A percentile compares a stretch with the other conserved stretches of the same genome.
Conservation (phyloP, 1,140 invertebrate genomes). For the Drosophila gunungcola region DNA sequence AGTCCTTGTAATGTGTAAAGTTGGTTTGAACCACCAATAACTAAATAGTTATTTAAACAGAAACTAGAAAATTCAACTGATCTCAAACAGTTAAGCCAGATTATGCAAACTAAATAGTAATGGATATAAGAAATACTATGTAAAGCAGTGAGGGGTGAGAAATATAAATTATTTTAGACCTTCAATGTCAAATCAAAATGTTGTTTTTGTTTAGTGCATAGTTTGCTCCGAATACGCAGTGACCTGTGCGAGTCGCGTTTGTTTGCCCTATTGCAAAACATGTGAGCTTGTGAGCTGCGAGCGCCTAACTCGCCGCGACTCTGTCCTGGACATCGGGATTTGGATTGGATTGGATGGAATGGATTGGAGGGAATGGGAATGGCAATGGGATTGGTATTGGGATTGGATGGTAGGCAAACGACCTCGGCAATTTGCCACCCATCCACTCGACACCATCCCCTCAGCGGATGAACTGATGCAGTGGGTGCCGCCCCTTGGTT, state of each 20-base stretch:
- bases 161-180: no score
- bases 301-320: constrained; percentile 54
- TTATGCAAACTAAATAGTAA: no score
- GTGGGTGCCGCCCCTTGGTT: constrained; percentile 14
- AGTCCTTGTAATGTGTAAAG: no score
- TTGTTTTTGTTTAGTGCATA: constrained; percentile 16
- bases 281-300: constrained; percentile 49
- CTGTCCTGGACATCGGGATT: constrained; percentile 38
- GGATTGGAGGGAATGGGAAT: neutral
- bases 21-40: no score
- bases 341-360: constrained; percentile 25
- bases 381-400: constrained; percentile 2
- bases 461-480: neutral
- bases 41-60: no score
- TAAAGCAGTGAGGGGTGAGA: no score
- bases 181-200: no score
- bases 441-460: neutral
- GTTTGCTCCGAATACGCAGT: constrained; percentile 71
- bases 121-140: no score
- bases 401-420: constrained; percentile 20
- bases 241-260: constrained; percentile 75
- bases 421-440: constrained; percentile 7
- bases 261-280: constrained; percentile 74
- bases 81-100: no score
- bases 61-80: no score